A percentile compares a stretch with the other conserved stretches of the same genome.
These are phyloP conservation scores for Platalea minor DNA, from an alignment of 2,797 vertebrate genomes.

Conservation along the genomic window DNA sequence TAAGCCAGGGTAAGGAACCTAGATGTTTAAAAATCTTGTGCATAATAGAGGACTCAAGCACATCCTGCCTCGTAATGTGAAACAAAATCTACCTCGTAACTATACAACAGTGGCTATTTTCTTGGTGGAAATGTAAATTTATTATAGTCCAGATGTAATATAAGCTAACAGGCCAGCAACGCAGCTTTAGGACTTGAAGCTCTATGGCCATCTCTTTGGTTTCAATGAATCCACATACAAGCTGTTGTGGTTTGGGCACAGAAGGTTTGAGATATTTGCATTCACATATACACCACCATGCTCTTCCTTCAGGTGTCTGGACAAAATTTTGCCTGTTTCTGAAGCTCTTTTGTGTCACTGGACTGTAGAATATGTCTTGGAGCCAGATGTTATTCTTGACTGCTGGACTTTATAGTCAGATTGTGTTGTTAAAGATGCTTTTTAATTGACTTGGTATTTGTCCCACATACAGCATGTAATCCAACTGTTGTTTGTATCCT, in stretches of 20 bases:
- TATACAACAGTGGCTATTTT: not conserved
- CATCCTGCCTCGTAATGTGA: not conserved
- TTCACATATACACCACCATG: not conserved
- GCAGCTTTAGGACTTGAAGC: not conserved
- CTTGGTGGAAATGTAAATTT: not conserved
- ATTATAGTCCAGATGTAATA: not conserved
- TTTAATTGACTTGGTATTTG: slow-evolving; percentile 29
- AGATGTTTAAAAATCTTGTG: not conserved
- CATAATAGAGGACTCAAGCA: not conserved
- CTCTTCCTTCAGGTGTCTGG: not conserved
- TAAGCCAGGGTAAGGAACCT: slow-evolving; percentile 1
- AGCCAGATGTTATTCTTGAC: not conserved
- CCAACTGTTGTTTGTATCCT: slow-evolving; percentile 5
- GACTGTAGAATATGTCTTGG: not conserved
- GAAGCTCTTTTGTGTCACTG: not conserved
- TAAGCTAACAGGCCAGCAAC: not conserved
- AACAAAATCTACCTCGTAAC: not conserved
- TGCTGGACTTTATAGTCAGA: not conserved
- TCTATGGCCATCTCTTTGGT: not conserved
- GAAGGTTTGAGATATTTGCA: not conserved
- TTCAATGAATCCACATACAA: not conserved
- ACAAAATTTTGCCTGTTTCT: not conserved
- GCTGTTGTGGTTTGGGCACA: not conserved
- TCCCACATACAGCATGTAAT: not conserved
- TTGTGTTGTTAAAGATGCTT: not conserved